Base-by-base conservation (phyloP, 2,888 invertebrate genomes). In the Lasioglossum leucozonium region DNA sequence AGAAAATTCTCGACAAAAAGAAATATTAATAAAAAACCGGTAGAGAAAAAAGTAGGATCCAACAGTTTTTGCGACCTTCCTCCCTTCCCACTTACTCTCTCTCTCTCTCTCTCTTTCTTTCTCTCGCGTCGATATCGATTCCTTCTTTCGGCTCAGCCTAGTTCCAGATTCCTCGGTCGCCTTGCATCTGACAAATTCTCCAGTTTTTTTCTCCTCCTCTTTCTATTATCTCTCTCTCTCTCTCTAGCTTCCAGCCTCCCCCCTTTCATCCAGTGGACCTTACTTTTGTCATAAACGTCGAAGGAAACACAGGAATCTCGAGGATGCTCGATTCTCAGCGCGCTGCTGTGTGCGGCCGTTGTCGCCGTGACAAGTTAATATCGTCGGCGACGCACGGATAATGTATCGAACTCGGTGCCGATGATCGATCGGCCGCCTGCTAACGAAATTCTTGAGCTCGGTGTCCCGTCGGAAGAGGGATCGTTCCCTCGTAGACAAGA, bases 71-170 rank as follows among this genome's bases (percentile, higher is more conserved):
- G 30, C 79, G 30, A 34, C 37, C 67, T 67, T 37, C 22, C 40
- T 13, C 40, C 26, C 3, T 47, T 34, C n/a, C 65, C 44, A 22
- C 67, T 47, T 1, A 5, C 18, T 1, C 22, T 47, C 18, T 47
- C 47, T 47, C 8, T 47, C 47, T 47, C 22, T 47, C 18, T 47
- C 47, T 6, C 22, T 47, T 18, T 47, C 4, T 2, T 18, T 18
- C 22, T 47, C 26, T 72, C 30, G 22, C 65, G 51, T 40, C 69
- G 42, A 74, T 78, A 82, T 78, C 78, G 84, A 82, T 75, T 82
- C 51, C 78, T 65, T 10, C 44, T 78, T 74, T 67, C 82, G 55
- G 37, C 10, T 44, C 77, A 42, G 47, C 77, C 72, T 51, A 73
- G 77, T 42, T 55, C 65, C 42, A 34, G 26, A 58, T 37, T 69